Percentiles rank a stretch among this genome's conserved stretches.
These are phyloP conservation scores for Stichopus chloronotus DNA, from an alignment of 35 echinoderm and acorn worm genomes.

Conservation along the genomic window DNA sequence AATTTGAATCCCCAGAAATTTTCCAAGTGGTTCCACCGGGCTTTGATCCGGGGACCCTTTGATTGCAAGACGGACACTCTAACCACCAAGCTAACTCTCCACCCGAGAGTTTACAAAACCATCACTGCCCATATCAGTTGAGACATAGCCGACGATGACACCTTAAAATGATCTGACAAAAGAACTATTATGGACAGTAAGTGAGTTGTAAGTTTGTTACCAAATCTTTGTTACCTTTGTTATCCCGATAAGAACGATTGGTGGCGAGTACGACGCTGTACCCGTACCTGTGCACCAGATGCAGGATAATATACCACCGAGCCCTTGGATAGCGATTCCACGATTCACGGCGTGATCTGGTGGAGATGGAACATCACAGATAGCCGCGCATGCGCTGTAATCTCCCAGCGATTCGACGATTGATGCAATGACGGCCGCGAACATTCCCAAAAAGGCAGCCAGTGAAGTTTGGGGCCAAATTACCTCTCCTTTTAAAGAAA, in stretches of 20 bases:
- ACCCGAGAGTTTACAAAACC: no score
- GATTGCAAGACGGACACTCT: no score
- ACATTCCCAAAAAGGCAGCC: slow-evolving; percentile 49
- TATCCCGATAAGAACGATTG: slow-evolving; percentile 54
- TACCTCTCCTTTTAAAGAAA: not conserved
- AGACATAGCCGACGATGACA: no score
- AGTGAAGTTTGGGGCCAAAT: not conserved
- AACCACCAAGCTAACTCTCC: no score
- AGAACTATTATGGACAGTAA: no score
- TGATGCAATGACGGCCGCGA: slow-evolving; percentile 56
- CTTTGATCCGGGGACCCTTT: no score
- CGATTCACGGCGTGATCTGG: slow-evolving; percentile 69
- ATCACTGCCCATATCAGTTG: no score
- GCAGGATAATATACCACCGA: slow-evolving; percentile 50
- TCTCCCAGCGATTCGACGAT: slow-evolving; percentile 68
- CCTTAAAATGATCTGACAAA: no score
- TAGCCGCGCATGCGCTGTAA: slow-evolving; percentile 69
- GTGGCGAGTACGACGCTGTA: slow-evolving; percentile 48
- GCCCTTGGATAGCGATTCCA: slow-evolving; percentile 66
- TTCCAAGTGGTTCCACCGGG: no score
- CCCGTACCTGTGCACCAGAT: slow-evolving; percentile 58
- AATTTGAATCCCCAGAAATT: no score
- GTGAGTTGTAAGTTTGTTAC: no score
- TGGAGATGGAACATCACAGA: slow-evolving; percentile 59
- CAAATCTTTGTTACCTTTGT: slow-evolving; percentile 44